Conservation (phyloP, 2,113 vertebrate genomes). For the Macrotus californicus region DNA sequence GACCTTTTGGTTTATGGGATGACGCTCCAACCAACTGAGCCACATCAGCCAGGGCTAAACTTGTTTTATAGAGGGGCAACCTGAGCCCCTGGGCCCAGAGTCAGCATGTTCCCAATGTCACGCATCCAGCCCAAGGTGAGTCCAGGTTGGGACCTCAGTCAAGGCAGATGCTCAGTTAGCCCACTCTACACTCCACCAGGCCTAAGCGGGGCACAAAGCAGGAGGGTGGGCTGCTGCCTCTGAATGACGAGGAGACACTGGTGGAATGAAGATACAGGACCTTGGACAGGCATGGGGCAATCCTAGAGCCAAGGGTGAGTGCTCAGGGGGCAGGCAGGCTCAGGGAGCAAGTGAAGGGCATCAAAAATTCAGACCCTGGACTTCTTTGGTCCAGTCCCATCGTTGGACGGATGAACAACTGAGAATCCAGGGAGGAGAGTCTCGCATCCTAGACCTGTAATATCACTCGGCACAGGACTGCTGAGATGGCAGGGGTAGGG, state of each 20-base stretch:
- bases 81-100: background rate
- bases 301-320: background rate
- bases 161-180: background rate
- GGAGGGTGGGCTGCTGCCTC: background rate
- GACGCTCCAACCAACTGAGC: too few species aligned
- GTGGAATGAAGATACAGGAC: background rate
- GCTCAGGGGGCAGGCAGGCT: fast-evolving
- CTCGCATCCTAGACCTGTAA: too few species aligned
- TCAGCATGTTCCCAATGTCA: background rate
- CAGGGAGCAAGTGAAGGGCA: background rate
- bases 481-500: background rate
- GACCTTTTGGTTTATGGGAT: too few species aligned
- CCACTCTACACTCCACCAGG: background rate
- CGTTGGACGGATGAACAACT: background rate
- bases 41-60: too few species aligned
- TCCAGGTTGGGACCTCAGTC: background rate
- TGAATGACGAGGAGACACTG: background rate
- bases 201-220: background rate
- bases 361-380: background rate
- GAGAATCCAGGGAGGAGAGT: background rate
- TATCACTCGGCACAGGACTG: background rate
- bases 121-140: background rate
- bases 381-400: background rate
- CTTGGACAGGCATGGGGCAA: background rate
- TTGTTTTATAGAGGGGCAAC: background rate